Evolutionary conservation across 2,888 invertebrate genomes (phyloP), one percentile per base, ranked within the genome.

Genomic region (Sphecodes monilicornis): DNA sequence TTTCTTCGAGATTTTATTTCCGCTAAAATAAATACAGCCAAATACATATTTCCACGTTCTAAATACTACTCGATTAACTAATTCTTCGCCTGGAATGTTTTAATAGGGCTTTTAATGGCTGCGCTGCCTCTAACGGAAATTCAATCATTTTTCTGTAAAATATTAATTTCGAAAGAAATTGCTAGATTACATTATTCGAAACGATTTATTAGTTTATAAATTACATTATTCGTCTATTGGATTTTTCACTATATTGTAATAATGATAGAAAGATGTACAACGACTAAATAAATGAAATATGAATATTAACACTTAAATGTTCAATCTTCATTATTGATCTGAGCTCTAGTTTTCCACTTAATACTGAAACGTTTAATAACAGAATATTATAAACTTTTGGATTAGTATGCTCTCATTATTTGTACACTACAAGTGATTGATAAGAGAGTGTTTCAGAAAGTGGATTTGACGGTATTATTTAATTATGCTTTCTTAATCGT

Each of bases 1-100:
- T 29, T 43, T 69, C 39, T n/a, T 22, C n/a, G 68, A 68, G 39
- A 22, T 36, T 66, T 66, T 68, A 32, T 41, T 82, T 72, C 60
- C 54, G 0, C 3, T 32, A 29, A 29, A 57, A 22, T n/a, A 32
- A 29, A 22, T 5, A 3, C 18, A 50, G 8, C 18, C 18, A 57
- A 39, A n/a, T 11, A 36, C 22, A 57, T 57, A 8, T 5, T 10
- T 8, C 22, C 6, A 18, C 46, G 6, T 46, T 46, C 18, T 46
- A 18, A 46, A 46, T 18, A 46, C 3, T 50, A 8, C 10, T n/a
- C 22, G 3, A 50, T 10, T 50, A 50, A 60, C 13, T 26, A 29
- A 60, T 29, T 13, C 57, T 29, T 16, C 2, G 1, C 26, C 22
- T 6, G 50, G 22, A 60, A 1, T 29, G 6, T 57, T 5, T 50